Percentiles rank a stretch among this genome's conserved stretches.
Conservation (phyloP, 2,888 invertebrate genomes). For the Eupithecia dodoneata region DNA sequence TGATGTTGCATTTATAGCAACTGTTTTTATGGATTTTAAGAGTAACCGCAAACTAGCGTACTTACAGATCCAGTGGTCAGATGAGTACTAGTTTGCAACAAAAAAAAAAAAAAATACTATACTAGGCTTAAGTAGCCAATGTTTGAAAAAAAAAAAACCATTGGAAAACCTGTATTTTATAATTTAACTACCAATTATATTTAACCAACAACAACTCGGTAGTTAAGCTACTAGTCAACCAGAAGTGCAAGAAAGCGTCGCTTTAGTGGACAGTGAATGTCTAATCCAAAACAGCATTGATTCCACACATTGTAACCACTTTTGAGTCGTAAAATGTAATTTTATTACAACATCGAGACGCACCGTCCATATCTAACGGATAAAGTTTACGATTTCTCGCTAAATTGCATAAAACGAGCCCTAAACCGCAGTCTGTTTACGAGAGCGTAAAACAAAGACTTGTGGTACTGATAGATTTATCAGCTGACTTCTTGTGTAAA, state of each 20-base stretch:
- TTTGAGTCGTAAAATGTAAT: constrained; percentile 48
- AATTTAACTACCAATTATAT: neutral
- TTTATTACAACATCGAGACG: constrained; percentile 46
- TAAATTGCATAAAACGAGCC: constrained; percentile 39
- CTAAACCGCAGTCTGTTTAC: constrained; percentile 35
- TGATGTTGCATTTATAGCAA: too few species aligned
- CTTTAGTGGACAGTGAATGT: neutral
- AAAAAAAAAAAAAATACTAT: too few species aligned
- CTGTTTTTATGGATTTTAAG: too few species aligned
- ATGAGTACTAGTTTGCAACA: too few species aligned
- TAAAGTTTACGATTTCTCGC: constrained; percentile 43
- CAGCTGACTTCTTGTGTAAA: neutral
- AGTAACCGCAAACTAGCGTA: too few species aligned
- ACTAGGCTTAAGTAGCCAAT: too few species aligned
- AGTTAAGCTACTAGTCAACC: neutral
- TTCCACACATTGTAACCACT: constrained; percentile 45
- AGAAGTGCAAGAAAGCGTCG: neutral
- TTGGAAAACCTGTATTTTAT: too few species aligned
- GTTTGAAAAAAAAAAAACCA: too few species aligned
- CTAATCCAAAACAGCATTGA: constrained; percentile 36
- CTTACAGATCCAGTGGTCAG: too few species aligned
- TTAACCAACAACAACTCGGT: neutral
- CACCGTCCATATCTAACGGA: constrained; percentile 37
- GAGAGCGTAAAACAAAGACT: constrained; percentile 32
- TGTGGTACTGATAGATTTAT: constrained; percentile 24